Conservation (phyloP, 2,113 vertebrate species). For the Oceanites oceanicus region DNA sequence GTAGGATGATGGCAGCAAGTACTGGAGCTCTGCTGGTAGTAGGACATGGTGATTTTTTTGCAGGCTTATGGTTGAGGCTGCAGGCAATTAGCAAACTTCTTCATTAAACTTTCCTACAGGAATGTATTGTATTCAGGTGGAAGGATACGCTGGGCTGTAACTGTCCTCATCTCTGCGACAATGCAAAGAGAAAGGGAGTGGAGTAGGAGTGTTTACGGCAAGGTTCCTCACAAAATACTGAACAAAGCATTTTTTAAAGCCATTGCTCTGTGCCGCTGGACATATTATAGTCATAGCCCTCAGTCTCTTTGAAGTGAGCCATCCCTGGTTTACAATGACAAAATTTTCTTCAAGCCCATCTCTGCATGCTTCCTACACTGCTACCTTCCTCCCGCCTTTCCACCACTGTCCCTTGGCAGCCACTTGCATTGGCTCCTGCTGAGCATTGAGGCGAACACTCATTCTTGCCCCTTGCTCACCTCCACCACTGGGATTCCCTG, state of each 20-base stretch:
- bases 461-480: not conserved
- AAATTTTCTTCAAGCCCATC: not conserved
- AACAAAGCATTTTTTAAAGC: not conserved
- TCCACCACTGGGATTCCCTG: not conserved
- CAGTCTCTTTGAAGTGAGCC: not conserved
- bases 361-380: not conserved
- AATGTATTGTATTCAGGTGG: not conserved
- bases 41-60: not conserved
- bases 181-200: not conserved
- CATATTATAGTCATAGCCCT: not conserved
- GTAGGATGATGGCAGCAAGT: not conserved
- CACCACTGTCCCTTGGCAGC: not conserved
- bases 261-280: not conserved
- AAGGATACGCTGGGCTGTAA: not conserved
- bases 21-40: not conserved
- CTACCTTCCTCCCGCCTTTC: not conserved
- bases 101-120: too few relatives aligned
- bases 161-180: not conserved
- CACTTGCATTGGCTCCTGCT: not conserved
- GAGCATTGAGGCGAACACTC: rapidly evolving
- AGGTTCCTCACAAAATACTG: not conserved
- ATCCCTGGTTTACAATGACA: not conserved
- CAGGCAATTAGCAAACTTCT: not conserved
- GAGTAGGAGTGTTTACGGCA: not conserved
- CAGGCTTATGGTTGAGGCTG: not conserved